Evolutionary conservation across 2,797 vertebrate genomes (phyloP).

Genomic region (Neosilurus mollespiculum): DNA sequence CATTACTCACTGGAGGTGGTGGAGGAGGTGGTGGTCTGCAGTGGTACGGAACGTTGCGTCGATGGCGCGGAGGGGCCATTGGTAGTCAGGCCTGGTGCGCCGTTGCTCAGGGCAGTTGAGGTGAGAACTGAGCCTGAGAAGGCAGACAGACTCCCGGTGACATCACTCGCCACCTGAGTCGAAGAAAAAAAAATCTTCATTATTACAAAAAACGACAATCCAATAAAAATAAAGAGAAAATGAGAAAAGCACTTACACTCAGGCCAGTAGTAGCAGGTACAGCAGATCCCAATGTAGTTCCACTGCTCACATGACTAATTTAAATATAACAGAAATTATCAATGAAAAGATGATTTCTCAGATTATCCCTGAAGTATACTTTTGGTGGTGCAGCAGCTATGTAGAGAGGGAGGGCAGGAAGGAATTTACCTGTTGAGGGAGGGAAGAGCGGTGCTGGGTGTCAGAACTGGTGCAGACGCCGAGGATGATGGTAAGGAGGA

Average conservation of each 20-base stretch:
- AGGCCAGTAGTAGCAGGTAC: slow-evolving; percentile 77
- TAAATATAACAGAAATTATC: neutral
- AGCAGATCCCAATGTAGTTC: slow-evolving; percentile 76
- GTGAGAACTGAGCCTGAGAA: slow-evolving; percentile 65
- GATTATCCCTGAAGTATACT: neutral
- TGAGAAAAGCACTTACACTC: slow-evolving; percentile 74
- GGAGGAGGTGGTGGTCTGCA: slow-evolving; percentile 71
- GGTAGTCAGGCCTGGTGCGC: slow-evolving; percentile 76
- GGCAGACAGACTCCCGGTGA: slow-evolving; percentile 68
- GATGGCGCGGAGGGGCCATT: slow-evolving; percentile 73
- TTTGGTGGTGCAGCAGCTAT: neutral
- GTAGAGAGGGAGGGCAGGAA: no score
- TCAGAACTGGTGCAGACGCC: slow-evolving; percentile 76
- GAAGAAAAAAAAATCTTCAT: neutral
- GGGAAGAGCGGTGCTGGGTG: slow-evolving; percentile 77
- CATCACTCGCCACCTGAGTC: slow-evolving; percentile 76
- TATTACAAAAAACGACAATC: neutral
- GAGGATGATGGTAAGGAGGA: slow-evolving; percentile 68
- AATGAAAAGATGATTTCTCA: neutral
- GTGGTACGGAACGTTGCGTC: slow-evolving; percentile 77
- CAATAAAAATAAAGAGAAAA: neutral
- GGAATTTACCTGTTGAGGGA: slow-evolving; percentile 84
- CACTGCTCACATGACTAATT: slow-evolving; percentile 78
- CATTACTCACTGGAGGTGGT: slow-evolving; percentile 50
- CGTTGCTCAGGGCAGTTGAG: slow-evolving; percentile 71